Percentiles rank a stretch among this genome's conserved stretches.
These are phyloP conservation scores for Tupaia tana DNA, from an alignment of 2,113 vertebrate species.

Conservation along the genomic window DNA sequence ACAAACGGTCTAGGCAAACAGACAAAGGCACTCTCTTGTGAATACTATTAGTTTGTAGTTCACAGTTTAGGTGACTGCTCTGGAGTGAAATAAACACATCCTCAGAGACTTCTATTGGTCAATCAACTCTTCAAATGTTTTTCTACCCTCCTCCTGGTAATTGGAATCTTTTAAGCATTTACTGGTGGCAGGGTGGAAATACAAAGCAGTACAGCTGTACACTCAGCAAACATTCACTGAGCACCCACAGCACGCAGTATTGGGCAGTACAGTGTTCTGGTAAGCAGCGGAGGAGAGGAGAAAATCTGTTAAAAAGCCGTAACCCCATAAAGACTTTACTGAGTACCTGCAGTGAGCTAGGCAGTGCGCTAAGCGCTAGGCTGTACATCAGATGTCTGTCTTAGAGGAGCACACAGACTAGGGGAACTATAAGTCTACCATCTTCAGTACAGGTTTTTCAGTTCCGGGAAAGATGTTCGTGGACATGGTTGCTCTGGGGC, in stretches of 20 bases:
- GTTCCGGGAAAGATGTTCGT: not conserved
- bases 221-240: conserved; percentile 4
- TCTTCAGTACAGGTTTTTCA: not conserved
- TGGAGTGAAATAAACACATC: conserved; percentile 28
- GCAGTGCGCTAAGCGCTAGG: not conserved
- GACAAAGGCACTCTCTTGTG: conserved; percentile 39
- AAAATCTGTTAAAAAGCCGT: not conserved
- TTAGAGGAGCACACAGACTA: not conserved
- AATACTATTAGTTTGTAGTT: conserved; percentile 55
- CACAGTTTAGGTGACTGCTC: conserved; percentile 32
- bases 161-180: conserved; percentile 16
- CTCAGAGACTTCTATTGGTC: conserved; percentile 19
- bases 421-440: not conserved
- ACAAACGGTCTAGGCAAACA: conserved; percentile 48
- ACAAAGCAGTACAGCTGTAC: not conserved
- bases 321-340: not conserved
- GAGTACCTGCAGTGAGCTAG: not conserved
- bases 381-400: not conserved
- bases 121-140: conserved; percentile 34
- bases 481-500: not conserved
- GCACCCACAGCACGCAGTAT: not conserved
- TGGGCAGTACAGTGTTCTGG: not conserved
- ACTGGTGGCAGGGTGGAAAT: not conserved
- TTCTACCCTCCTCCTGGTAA: not conserved
- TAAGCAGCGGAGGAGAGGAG: not conserved